A percentile compares a stretch with the other conserved stretches of the same genome.
Conservation (phyloP, 92 coral and sea anemone species). For the Phenganax stokvisi region DNA sequence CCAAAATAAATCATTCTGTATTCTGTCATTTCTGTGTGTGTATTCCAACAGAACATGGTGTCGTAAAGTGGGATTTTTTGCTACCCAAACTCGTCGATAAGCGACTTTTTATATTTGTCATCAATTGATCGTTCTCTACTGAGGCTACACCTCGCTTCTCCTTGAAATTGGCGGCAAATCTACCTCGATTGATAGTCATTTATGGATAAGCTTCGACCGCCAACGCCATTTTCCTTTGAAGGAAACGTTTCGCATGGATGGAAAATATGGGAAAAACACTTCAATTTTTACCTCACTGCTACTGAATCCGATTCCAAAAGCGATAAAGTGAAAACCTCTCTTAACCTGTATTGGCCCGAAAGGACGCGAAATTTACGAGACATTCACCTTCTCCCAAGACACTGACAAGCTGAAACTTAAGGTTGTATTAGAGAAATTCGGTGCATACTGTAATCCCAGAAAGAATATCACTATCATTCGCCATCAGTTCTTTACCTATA, state of each 20-base stretch:
- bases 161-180: too few relatives aligned
- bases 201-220: constrained; percentile 49
- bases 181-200: neutral
- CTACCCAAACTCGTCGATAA: too few relatives aligned
- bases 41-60: too few relatives aligned
- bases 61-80: too few relatives aligned
- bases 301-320: constrained; percentile 37
- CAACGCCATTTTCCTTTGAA: constrained; percentile 43
- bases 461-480: too few relatives aligned
- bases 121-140: too few relatives aligned
- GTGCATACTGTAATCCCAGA: constrained; percentile 45
- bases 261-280: constrained; percentile 47
- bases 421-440: constrained; percentile 32
- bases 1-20: too few relatives aligned
- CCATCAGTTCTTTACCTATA: too few relatives aligned
- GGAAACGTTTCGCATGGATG: constrained; percentile 46
- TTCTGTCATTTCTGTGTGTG: too few relatives aligned
- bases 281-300: constrained; percentile 43
- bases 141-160: too few relatives aligned
- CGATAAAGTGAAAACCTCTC: constrained; percentile 37
- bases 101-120: too few relatives aligned
- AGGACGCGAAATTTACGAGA: constrained; percentile 43
- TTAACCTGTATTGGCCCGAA: constrained; percentile 45
- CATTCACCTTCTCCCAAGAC: constrained; percentile 27
- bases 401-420: constrained; percentile 27